Conservation (phyloP, 2,113 vertebrate genomes). For the Galemys pyrenaicus region DNA sequence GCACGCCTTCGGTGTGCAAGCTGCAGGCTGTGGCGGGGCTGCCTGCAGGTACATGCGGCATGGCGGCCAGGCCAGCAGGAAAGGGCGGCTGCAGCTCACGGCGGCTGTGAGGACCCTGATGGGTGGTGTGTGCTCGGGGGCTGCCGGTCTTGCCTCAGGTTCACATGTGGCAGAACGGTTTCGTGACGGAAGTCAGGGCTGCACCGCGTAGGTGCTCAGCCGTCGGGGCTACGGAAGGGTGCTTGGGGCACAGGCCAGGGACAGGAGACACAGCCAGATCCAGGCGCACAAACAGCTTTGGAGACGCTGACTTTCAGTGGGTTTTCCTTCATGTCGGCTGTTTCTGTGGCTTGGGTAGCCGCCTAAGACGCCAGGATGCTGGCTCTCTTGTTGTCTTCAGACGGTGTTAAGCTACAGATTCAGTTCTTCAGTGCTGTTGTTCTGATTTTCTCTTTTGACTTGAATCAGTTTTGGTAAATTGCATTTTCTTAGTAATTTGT, state of each 20-base stretch:
- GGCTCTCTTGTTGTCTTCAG: background rate
- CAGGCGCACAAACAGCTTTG: background rate
- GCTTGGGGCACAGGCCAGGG: background rate
- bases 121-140: background rate
- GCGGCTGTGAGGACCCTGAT: no score
- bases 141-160: background rate
- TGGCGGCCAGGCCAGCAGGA: background rate
- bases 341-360: background rate
- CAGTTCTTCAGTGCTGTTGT: background rate
- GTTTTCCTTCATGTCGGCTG: no score
- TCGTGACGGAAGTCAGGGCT: no score
- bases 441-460: constrained; percentile 43
- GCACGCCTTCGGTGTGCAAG: background rate
- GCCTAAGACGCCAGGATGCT: background rate
- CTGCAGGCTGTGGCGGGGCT: background rate
- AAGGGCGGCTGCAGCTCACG: background rate
- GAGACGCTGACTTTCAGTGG: no score
- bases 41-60: background rate
- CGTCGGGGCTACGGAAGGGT: background rate
- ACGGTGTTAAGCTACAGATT: background rate
- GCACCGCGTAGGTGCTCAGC: no score
- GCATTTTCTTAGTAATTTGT: background rate
- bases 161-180: background rate
- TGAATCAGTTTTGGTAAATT: constrained; percentile 28
- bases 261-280: background rate